Base-by-base conservation (phyloP, 1,140 invertebrate genomes). In the Eciton burchellii region DNA sequence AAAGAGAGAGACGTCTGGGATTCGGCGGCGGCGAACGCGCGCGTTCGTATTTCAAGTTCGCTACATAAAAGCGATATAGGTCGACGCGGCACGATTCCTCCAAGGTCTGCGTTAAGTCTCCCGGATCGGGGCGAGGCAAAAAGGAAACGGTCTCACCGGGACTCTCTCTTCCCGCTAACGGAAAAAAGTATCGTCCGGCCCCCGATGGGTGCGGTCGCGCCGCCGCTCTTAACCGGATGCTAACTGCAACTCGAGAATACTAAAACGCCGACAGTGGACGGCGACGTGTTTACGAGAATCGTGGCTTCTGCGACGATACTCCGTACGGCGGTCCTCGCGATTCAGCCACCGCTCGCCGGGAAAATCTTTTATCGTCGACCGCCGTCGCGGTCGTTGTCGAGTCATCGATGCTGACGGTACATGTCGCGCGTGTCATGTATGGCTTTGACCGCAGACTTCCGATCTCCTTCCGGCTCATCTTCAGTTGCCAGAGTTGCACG, bases 181-280 rank as follows among this genome's bases (percentile, higher is more conserved):
- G 76, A 81, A 77, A 76, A 79, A 82, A 68, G 66, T 63, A 81
- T 62, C 73, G 86, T 65, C 56, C 72, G 41, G 45, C 60, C 52
- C 52, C 54, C 74, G 88, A 83, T 90, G 89, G 90, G 91, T 87
- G 85, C 89, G 89, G 90, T 85, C 86, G 81, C 86, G 88, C 83
- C 88, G 82, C 84, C 59, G 59, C 43, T 76, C 35, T 89, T 89
- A 90, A 91, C 92, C 92, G 91, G 91, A 93, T 92, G 91, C 89
- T 87, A 89, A 90, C 87, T 89, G 89, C 91, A 91, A 88, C 89
- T 83, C 79, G 83, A 88, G 92, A 92, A 93, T 93, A 93, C 90
- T 91, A 92, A 35, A 92, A 91, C 88, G 89, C 76, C 85, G n/a
- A 74, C 45, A 56, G 56, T 72, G 70, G 14, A 72, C 54, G 82